Evolutionary conservation across 2,888 invertebrate genomes (phyloP).

Genomic region (Mellilla xanthometata): DNA sequence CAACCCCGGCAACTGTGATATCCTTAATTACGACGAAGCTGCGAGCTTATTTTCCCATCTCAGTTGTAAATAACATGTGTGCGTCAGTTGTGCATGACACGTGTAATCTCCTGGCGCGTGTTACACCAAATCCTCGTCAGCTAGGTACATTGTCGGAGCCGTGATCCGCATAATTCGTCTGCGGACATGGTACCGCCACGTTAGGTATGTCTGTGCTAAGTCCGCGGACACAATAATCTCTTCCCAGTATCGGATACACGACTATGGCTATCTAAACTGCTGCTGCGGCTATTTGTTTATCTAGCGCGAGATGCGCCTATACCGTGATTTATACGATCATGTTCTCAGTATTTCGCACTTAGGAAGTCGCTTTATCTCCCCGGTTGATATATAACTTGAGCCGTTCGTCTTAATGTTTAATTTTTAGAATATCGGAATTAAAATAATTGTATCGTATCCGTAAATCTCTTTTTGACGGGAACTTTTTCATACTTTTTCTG

Average conservation of each 20-base stretch:
- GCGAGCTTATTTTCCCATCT: conserved; percentile 4
- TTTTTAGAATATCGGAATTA: conserved; percentile 25
- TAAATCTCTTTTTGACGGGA: no score
- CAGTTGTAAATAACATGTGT: conserved; percentile 13
- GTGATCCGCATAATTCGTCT: conserved; percentile 43
- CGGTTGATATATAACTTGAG: conserved; percentile 37
- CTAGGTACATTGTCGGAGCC: conserved; percentile 32
- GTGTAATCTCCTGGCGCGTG: conserved; percentile 39
- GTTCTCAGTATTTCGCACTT: conserved; percentile 32
- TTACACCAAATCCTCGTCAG: conserved; percentile 35
- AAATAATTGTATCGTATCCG: conserved; percentile 25
- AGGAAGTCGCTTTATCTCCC: conserved; percentile 36
- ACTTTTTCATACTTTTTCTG: background rate
- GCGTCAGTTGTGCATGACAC: conserved; percentile 33
- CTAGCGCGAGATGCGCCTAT: conserved; percentile 32
- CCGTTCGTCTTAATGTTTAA: conserved; percentile 31
- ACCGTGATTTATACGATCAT: conserved; percentile 43
- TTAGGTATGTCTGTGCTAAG: conserved; percentile 27
- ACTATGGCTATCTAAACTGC: conserved; percentile 26
- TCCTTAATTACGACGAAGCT: conserved; percentile 1
- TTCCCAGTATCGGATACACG: conserved; percentile 24
- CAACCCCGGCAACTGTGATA: background rate
- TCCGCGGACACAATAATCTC: conserved; percentile 16
- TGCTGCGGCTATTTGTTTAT: conserved; percentile 39
- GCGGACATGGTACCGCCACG: conserved; percentile 35